These are phyloP conservation scores for Epistrophella euchroma DNA, from an alignment of 2,888 invertebrate species.

Conservation along the genomic window DNA sequence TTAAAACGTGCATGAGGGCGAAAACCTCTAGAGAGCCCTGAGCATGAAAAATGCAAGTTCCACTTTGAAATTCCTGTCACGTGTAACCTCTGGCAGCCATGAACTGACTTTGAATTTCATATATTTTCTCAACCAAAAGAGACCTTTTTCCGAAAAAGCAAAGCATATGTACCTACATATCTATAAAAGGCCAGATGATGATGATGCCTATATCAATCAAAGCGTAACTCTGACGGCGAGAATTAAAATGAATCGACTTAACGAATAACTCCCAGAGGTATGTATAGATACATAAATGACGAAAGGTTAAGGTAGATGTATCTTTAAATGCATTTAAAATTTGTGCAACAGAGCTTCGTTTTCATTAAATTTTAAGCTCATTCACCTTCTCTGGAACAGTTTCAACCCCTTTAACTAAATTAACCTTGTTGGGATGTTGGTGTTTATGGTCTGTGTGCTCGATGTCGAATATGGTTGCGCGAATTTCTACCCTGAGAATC, in stretches of 20 bases:
- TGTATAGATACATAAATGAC: background rate
- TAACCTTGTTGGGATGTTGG: conserved; percentile 40
- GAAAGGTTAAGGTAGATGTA: conserved; percentile 7
- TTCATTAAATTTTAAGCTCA: conserved; percentile 51
- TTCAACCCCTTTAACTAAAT: conserved; percentile 58
- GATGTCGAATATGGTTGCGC: background rate
- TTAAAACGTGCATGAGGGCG: conserved; percentile 43
- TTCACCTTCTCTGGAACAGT: conserved; percentile 46
- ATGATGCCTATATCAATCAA: conserved; percentile 18
- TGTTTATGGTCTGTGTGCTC: background rate
- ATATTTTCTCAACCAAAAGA: background rate
- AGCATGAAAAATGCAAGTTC: background rate
- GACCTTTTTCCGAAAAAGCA: background rate
- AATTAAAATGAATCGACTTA: conserved; percentile 15
- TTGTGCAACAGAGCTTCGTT: conserved; percentile 11
- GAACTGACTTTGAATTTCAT: conserved; percentile 37
- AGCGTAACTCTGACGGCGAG: background rate
- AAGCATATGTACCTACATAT: background rate
- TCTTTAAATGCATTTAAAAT: conserved; percentile 29
- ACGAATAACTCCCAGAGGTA: conserved; percentile 4
- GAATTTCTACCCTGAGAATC: background rate
- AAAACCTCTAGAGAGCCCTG: conserved; percentile 9
- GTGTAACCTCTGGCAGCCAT: conserved; percentile 27
- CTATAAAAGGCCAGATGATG: background rate
- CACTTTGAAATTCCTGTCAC: conserved; percentile 44